Base-by-base conservation (phyloP, 2,888 invertebrate genomes). In the Arge pagana region DNA sequence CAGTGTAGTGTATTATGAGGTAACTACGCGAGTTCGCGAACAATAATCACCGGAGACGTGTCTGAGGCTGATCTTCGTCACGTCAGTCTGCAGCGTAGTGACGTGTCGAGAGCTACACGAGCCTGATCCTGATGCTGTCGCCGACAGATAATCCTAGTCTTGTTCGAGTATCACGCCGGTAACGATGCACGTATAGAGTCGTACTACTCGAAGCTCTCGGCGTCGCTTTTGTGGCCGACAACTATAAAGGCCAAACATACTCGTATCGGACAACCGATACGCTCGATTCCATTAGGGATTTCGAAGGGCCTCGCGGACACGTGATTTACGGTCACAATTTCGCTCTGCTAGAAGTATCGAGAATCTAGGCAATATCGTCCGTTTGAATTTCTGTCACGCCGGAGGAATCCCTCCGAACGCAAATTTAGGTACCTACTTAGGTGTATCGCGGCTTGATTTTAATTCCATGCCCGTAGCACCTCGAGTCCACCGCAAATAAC, bases 251-350 rank as follows among this genome's bases (percentile, higher is more conserved):
- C 24, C 11, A 35, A 21, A 16, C 45, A 33, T 19, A 26, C 42
- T 45, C 15, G 33, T 23, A 15, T 8, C 10, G 33, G 1, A 35
- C 21, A 13, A 13, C 33, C 11, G 45, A 45, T 35, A 45, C 45
- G 45, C 33, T 45, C 45, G 23, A 45, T 45, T 45, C 45, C 45
- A 45, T 45, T 45, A 45, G 45, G 33, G 35, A 35, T n/a, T n/a
- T n/a, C n/a, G n/a, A n/a, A n/a, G n/a, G n/a, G n/a, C n/a, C n/a
- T n/a, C n/a, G n/a, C n/a, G n/a, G n/a, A n/a, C n/a, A n/a, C n/a
- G n/a, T n/a, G n/a, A n/a, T n/a, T n/a, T n/a, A n/a, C n/a, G n/a
- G n/a, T n/a, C n/a, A n/a, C n/a, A n/a, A n/a, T n/a, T n/a, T n/a
- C n/a, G n/a, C n/a, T n/a, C n/a, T n/a, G n/a, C n/a, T n/a, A n/a